Base-by-base conservation (phyloP, 2,888 invertebrate genomes). In the Ophonus ardosiacus region DNA sequence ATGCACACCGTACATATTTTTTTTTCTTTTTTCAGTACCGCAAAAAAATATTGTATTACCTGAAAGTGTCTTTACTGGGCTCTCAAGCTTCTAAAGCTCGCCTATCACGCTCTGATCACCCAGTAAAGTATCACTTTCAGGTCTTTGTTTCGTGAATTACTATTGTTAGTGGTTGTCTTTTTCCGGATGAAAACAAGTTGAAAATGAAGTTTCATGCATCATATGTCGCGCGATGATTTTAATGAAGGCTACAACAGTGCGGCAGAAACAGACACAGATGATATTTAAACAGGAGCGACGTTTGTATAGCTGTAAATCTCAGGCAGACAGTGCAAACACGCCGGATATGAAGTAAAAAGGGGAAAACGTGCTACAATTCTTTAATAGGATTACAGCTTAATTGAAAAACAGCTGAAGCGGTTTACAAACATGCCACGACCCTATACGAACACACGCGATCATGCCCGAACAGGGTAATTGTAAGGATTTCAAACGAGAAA, bases 351-450 rank as follows among this genome's bases (percentile, higher is more conserved):
- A 68, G 24, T 40, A 31, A 81, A 68, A 51, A 38, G 17, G 38
- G 51, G 81, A 63, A 63, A 65, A 81, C 43, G 51, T 56, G 81
- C 81, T 59, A 68, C 81, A 81, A 81, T 81, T 81, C 81, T 81
- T 68, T 81, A 68, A 81, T 81, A 65, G 68, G 81, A 81, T 81
- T 81, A 81, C 8, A 51, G 81, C 56, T 81, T 81, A 81, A 81
- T 81, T 81, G 68, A 81, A 81, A 81, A 81, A 71, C 81, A 81
- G 57, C 65, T 68, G 81, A 80, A 81, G 81, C 68, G 71, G 65
- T 81, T 65, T 81, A 81, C 68, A 81, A 81, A 81, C 81, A 81
- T 81, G 51, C 40, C 76, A 21, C 21, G 57, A 56, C 18, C 1
- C 24, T n/a, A 8, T 15, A 7, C 79, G 79, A 59, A 13, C 56